These are phyloP conservation scores for Tetranychus cinnabarinus DNA, from an alignment of 1,140 invertebrate species.

Conservation along the genomic window DNA sequence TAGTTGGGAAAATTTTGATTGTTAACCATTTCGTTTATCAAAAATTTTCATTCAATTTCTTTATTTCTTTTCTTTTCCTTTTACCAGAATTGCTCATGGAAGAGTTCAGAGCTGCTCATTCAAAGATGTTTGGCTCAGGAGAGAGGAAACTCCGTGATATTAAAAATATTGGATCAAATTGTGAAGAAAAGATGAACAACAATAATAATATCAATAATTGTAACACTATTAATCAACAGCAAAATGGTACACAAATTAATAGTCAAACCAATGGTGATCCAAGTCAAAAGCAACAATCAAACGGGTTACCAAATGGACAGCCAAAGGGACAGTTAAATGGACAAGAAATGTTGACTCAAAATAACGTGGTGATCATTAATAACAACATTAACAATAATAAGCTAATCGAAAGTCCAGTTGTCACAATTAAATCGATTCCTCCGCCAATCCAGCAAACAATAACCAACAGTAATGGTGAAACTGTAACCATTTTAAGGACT, in stretches of 20 bases:
- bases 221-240: background rate
- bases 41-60: no score
- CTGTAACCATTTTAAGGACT: background rate
- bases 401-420: background rate
- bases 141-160: no score
- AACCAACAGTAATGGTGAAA: background rate
- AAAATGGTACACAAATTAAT: background rate
- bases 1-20: no score
- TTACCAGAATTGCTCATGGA: conserved; percentile 13
- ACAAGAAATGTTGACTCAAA: no score
- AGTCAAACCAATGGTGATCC: no score
- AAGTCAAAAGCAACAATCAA: no score
- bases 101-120: conserved; percentile 14
- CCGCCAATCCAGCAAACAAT: background rate
- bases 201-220: no score
- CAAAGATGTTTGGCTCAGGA: conserved; percentile 13
- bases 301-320: no score
- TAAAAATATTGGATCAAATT: background rate
- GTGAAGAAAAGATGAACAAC: no score
- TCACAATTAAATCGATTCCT: background rate
- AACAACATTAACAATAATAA: background rate
- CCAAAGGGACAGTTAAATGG: no score
- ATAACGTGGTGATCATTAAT: no score
- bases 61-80: background rate
- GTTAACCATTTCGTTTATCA: no score